These are phyloP conservation scores for Neopelma chrysocephalum DNA, from an alignment of 2,797 vertebrate species.

Conservation along the genomic window DNA sequence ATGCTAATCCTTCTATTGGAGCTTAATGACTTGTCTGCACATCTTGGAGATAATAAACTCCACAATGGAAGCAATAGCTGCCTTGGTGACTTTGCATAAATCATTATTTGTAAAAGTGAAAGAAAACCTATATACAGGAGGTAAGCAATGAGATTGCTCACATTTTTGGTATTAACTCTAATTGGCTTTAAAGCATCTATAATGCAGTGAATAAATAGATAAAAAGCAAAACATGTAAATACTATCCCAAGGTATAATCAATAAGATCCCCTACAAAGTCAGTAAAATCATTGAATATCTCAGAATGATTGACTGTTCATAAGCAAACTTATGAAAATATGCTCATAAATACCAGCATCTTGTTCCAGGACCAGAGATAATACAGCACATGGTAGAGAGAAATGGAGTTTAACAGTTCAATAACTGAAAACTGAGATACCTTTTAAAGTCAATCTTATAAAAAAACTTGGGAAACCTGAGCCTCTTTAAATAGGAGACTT, in stretches of 20 bases:
- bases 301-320: not conserved
- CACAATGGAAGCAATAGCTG: constrained; percentile 70
- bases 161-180: constrained; percentile 54
- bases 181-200: constrained; percentile 34
- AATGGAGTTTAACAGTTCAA: not conserved
- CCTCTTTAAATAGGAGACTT: not conserved
- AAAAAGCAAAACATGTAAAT: constrained; percentile 39
- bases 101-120: constrained; percentile 76
- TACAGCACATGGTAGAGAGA: not conserved
- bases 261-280: constrained; percentile 19
- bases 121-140: constrained; percentile 67
- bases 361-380: not conserved
- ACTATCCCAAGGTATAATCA: constrained; percentile 47
- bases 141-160: constrained; percentile 33
- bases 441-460: not conserved
- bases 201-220: constrained; percentile 41
- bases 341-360: not conserved
- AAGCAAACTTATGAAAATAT: not conserved
- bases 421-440: not conserved
- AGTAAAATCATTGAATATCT: constrained; percentile 46
- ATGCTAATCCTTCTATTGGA: constrained; percentile 70
- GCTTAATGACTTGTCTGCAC: constrained; percentile 77
- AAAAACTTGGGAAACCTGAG: not conserved
- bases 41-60: constrained; percentile 78
- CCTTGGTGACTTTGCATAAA: constrained; percentile 77